These are phyloP conservation scores for Drosophila santomea DNA, from an alignment of 1,140 invertebrate genomes.

Conservation along the genomic window DNA sequence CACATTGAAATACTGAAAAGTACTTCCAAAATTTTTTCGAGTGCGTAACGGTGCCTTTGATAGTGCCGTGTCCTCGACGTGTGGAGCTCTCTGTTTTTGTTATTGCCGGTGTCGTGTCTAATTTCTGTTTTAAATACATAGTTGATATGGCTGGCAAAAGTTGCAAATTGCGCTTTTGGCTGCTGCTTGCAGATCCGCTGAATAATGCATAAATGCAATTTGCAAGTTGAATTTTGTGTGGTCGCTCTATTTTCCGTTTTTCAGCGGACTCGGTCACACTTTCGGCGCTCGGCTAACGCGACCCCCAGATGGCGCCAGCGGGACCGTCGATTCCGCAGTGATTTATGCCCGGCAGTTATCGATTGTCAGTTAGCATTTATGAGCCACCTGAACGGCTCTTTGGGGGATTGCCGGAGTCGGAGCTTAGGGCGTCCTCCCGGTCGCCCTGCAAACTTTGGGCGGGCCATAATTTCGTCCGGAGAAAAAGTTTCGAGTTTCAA, in stretches of 20 bases:
- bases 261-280: constrained; percentile 31
- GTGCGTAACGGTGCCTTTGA: constrained; percentile 10
- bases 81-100: constrained; percentile 11
- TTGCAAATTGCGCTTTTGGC: constrained; percentile 55
- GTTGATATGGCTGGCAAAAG: constrained; percentile 69
- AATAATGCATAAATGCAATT: constrained; percentile 61
- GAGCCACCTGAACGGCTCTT: constrained; percentile 43
- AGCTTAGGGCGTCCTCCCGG: constrained; percentile 16
- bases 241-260: constrained; percentile 34
- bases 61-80: constrained; percentile 15
- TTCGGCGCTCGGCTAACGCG: constrained; percentile 1
- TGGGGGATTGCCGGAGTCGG: constrained; percentile 24
- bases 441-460: constrained; percentile 27
- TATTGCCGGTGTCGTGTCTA: constrained; percentile 67
- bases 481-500: constrained; percentile 20
- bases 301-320: constrained; percentile 31
- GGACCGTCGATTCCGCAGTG: constrained; percentile 12
- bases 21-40: neutral
- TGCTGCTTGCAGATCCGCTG: constrained; percentile 30
- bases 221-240: constrained; percentile 44
- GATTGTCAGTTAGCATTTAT: constrained; percentile 51
- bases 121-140: constrained; percentile 81
- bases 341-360: constrained; percentile 38
- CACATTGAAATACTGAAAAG: neutral
- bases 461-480: constrained; percentile 16